Evolutionary conservation across 1,140 invertebrate genomes (phyloP).

Genomic region (Marisa cornuarietis): DNA sequence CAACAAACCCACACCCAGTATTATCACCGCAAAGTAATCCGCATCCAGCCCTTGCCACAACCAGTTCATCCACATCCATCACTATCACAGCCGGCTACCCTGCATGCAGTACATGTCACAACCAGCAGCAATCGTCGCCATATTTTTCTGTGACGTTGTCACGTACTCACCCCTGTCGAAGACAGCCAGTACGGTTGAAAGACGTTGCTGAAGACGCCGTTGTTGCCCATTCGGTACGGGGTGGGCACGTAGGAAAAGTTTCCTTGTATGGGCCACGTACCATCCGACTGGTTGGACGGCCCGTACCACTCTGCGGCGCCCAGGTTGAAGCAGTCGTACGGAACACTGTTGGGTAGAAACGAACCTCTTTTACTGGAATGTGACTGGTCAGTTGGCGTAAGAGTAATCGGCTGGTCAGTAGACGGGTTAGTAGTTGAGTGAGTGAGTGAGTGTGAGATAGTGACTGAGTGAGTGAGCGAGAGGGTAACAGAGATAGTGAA

Average conservation of each 20-base stretch:
- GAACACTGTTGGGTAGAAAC: constrained; percentile 20
- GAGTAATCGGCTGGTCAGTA: no score
- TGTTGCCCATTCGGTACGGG: constrained; percentile 35
- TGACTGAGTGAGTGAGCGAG: not conserved
- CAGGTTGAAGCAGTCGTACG: constrained; percentile 58
- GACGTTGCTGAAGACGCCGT: constrained; percentile 45
- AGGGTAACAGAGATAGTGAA: no score
- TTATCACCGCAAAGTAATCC: no score
- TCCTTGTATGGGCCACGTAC: constrained; percentile 41
- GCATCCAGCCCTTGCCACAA: no score
- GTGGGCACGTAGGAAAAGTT: constrained; percentile 39
- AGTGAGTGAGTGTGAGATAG: not conserved
- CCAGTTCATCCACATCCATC: no score
- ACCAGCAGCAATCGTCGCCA: no score
- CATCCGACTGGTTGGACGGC: constrained; percentile 39
- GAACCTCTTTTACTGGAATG: not conserved
- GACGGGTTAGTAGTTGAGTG: not conserved
- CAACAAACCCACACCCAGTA: no score
- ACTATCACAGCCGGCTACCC: no score
- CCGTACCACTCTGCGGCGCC: constrained; percentile 52
- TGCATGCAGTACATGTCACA: no score
- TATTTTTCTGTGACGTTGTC: no score
- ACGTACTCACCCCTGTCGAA: constrained; percentile 34
- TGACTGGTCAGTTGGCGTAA: no score
- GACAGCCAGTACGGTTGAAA: constrained; percentile 63